Conservation (phyloP, 1,140 invertebrate species). For the Acromyrmex echinatior region DNA sequence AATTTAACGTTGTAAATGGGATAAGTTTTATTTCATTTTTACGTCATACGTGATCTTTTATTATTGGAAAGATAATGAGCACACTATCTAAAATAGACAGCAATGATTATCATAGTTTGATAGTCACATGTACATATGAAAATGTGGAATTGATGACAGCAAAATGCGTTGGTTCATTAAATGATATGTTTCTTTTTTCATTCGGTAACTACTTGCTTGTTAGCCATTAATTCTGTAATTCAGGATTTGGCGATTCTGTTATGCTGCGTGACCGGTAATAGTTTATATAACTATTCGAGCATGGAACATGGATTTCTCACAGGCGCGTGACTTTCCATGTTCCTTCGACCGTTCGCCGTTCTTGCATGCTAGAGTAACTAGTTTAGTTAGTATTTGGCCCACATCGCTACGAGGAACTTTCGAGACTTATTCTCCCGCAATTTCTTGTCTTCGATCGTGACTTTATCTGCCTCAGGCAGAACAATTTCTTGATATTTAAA, state of each 20-base stretch:
- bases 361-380: slow-evolving; percentile 25
- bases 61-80: not conserved
- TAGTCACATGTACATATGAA: not conserved
- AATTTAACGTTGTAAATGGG: not conserved
- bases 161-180: not conserved
- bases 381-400: slow-evolving; percentile 58
- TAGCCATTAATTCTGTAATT: slow-evolving; percentile 25
- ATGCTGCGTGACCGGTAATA: slow-evolving; percentile 31
- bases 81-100: not conserved
- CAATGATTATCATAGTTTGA: not conserved
- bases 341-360: slow-evolving; percentile 46
- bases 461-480: not conserved
- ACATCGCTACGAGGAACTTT: slow-evolving; percentile 38
- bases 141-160: not conserved
- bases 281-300: slow-evolving; percentile 58
- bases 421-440: slow-evolving; percentile 30
- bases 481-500: not conserved
- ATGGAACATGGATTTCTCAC: slow-evolving; percentile 22
- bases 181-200: not conserved
- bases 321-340: slow-evolving; percentile 53
- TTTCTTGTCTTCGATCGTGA: slow-evolving; percentile 48
- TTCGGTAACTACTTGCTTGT: not conserved
- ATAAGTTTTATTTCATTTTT: not conserved
- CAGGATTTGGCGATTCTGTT: slow-evolving; percentile 22
- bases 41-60: not conserved